Base-by-base conservation (phyloP, 1,140 invertebrate genomes). In the Aphelinus atriplicis region DNA sequence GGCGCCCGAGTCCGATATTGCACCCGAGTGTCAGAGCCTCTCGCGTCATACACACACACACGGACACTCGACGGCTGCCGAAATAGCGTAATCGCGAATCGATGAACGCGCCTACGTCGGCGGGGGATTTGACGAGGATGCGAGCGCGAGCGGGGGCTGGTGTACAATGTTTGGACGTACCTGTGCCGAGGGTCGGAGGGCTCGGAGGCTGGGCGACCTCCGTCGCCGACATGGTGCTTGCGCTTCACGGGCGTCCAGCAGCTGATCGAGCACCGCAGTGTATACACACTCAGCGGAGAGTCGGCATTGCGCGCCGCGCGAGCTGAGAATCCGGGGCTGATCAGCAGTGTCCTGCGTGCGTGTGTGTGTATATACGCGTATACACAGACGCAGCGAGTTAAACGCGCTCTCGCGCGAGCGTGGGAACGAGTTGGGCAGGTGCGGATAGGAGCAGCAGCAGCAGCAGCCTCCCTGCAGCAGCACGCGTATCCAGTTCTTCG, bases 121-220 rank as follows among this genome's bases (percentile, higher is more conserved):
- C 26, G 26, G 26, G 26, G 26, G 26, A 26, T 26, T 26, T 26
- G 26, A 26, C 26, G 26, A 26, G 26, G 26, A 26, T 26, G 26
- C 26, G 26, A 26, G 26, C 26, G 26, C 26, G 26, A 26, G 26
- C 26, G 26, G 26, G 26, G 26, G 0, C 26, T 26, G 26, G 26
- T 26, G 26, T 26, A 26, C 26, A 26, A 26, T 26, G 26, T 26
- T 26, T 26, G 26, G 26, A 26, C 26, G 26, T n/a, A 71, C 66
- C 68, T 70, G 66, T 1, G 47, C 7, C 45, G 42, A 57, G 57
- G n/a, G 61, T 56, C 57, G 61, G 71, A 3, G 71, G 55, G 47
- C 63, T 61, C 9, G 63, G 64, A 9, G 68, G 68, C 57, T 67
- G 69, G 56, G 69, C 64, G 5, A 67, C 69, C 46, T 71, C 68